A percentile compares a stretch with the other conserved stretches of the same genome.
Conservation (phyloP, 2,113 vertebrate genomes). For the Scomber colias region DNA sequence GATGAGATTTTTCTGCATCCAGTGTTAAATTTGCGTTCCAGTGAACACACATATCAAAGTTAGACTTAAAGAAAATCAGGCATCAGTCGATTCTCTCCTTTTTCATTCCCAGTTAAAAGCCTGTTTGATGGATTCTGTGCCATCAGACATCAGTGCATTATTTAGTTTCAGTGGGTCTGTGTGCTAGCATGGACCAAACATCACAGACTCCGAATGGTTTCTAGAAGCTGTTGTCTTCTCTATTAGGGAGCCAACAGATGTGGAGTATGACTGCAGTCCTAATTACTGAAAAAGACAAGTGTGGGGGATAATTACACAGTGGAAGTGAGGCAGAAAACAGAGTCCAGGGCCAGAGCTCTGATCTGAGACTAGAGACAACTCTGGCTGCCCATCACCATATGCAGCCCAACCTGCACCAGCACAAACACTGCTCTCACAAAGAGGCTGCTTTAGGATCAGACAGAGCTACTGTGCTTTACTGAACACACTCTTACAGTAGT, state of each 20-base stretch:
- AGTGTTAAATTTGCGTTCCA: constrained; percentile 56
- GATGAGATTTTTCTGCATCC: constrained; percentile 63
- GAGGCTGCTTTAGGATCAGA: constrained; percentile 41
- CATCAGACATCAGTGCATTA: constrained; percentile 64
- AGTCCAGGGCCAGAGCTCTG: constrained; percentile 63
- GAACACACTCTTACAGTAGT: constrained; percentile 15
- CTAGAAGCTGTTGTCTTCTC: constrained; percentile 64
- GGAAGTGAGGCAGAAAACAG: constrained; percentile 77
- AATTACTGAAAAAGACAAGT: constrained; percentile 79
- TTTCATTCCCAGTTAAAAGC: constrained; percentile 58
- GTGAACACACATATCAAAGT: constrained; percentile 62
- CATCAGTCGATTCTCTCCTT: constrained; percentile 36
- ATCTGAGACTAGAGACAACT: constrained; percentile 64
- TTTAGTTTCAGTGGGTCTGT: constrained; percentile 57
- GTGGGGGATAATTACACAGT: constrained; percentile 78
- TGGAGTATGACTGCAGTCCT: constrained; percentile 76
- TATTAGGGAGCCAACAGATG: constrained; percentile 78
- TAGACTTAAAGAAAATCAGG: constrained; percentile 57
- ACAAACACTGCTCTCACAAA: constrained; percentile 50
- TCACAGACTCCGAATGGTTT: constrained; percentile 58
- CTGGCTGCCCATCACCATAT: constrained; percentile 51
- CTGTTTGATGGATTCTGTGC: constrained; percentile 60
- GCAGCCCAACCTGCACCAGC: constrained; percentile 62
- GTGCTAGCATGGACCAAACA: constrained; percentile 60
- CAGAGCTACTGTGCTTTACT: constrained; percentile 12